Evolutionary conservation across 2,888 invertebrate genomes (phyloP).

Genomic region (Ceraclea dissimilis): DNA sequence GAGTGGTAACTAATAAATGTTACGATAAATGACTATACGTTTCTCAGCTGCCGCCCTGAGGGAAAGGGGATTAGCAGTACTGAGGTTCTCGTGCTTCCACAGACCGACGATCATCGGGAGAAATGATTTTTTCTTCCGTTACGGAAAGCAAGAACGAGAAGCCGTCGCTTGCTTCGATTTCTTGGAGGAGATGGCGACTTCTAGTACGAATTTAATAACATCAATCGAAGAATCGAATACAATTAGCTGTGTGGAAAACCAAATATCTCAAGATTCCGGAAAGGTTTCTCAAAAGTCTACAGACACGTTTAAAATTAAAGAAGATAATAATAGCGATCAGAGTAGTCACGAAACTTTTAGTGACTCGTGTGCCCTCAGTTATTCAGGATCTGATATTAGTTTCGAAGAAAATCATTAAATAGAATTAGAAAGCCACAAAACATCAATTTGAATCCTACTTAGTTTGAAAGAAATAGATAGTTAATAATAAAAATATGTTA

Average conservation of each 20-base stretch:
- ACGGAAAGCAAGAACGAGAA: conserved; percentile 68
- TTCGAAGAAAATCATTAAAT: conserved; percentile 19
- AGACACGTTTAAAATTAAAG: conserved; percentile 10
- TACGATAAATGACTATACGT: not conserved
- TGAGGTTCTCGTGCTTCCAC: conserved; percentile 43
- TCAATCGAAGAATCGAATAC: conserved; percentile 18
- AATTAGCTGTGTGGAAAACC: conserved; percentile 17
- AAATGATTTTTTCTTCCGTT: conserved; percentile 69
- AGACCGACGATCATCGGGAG: conserved; percentile 71
- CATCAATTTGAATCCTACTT: not conserved
- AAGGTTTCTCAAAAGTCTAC: conserved; percentile 22
- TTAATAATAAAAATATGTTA: conserved; percentile 4
- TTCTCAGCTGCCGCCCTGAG: conserved; percentile 55
- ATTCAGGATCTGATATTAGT: conserved; percentile 25
- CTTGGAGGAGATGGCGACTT: conserved; percentile 61
- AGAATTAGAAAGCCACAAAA: not conserved
- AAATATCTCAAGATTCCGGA: conserved; percentile 22
- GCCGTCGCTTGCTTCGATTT: conserved; percentile 76
- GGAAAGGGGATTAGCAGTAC: conserved; percentile 49
- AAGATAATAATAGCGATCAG: conserved; percentile 25
- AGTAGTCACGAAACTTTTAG: conserved; percentile 27
- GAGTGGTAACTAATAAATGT: not conserved
- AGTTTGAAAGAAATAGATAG: conserved; percentile 4
- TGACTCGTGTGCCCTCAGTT: conserved; percentile 29
- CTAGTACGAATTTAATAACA: conserved; percentile 12